Base-by-base conservation (phyloP, 2,797 vertebrate genomes). In the Dryobates pubescens region DNA sequence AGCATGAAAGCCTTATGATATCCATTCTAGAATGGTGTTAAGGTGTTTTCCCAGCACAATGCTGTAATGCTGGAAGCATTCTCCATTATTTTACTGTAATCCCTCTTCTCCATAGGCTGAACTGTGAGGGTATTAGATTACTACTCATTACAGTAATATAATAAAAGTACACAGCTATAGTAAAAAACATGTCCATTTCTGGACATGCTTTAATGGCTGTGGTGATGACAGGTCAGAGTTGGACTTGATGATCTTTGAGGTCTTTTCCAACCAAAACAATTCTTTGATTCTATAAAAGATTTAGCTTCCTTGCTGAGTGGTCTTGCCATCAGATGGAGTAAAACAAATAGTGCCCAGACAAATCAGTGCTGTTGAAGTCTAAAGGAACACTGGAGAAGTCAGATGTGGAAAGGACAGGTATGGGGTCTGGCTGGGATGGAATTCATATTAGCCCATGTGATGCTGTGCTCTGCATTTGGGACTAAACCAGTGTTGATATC, bases 391-490 rank as follows among this genome's bases (percentile, higher is more conserved):
- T 11, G 47, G 32, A 73, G 38, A 75, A 84, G 59, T 53, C 19
- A 57, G 10, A 47, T 43, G 26, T 18, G 20, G 62, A 53, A 71
- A 53, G 19, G 43, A 54, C 10, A 15, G 51, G 8, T 30, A 32
- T 2, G 8, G 24, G 4, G 3, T 30, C 49, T 61, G 67, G 7
- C 43, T 68, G 34, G n/a, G 34, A 29, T n/a, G 8, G 51, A 61
- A 22, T 7, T 82, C 3, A 0, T 53, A 17, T n/a, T 49, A 71
- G 30, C 26, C 13, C 7, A 2, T 30, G 18, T 4, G 17, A n/a
- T 38, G 53, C 8, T 43, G 49, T 32, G 7, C 59, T 78, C 45
- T 29, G 10, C 8, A 13, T 36, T 63, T 41, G 32, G 49, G 32
- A 24, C 32, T 56, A 49, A 19, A 70, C 0, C 13, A 30, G 17